Conservation (phyloP, 2,888 invertebrate species). For the Lasioglossum pauxillum region DNA sequence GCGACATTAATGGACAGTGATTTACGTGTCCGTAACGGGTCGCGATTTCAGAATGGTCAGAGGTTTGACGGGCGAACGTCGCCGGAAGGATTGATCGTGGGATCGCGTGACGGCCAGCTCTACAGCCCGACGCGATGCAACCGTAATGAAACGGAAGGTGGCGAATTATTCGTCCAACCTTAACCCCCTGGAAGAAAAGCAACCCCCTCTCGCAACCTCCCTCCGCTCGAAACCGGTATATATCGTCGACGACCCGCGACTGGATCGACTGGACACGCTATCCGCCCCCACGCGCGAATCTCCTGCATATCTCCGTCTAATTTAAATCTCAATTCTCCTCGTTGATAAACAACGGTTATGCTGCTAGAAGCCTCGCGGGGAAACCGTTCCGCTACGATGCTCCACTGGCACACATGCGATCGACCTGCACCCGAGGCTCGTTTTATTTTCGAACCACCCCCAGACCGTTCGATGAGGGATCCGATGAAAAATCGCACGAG, state of each 20-base stretch:
- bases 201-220: neutral
- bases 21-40: conserved; percentile 71
- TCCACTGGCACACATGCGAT: conserved; percentile 21
- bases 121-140: conserved; percentile 56
- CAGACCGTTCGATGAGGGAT: neutral
- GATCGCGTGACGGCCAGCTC: conserved; percentile 73
- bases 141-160: conserved; percentile 73
- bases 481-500: neutral
- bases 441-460: conserved; percentile 2
- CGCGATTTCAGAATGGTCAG: conserved; percentile 60
- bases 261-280: conserved; percentile 38
- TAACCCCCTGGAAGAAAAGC: conserved; percentile 21
- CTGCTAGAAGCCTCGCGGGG: neutral
- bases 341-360: conserved; percentile 38
- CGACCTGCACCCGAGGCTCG: neutral
- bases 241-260: neutral
- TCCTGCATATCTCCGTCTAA: conserved; percentile 50
- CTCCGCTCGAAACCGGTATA: neutral
- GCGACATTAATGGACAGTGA: conserved; percentile 48
- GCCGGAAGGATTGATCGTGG: conserved; percentile 74
- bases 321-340: conserved; percentile 59
- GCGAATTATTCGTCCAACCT: conserved; percentile 67
- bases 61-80: conserved; percentile 69
- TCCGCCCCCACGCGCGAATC: conserved; percentile 16
- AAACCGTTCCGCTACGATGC: neutral